Evolutionary conservation across 2,113 vertebrate genomes (phyloP).

Genomic region (Formicarius rufipectus): DNA sequence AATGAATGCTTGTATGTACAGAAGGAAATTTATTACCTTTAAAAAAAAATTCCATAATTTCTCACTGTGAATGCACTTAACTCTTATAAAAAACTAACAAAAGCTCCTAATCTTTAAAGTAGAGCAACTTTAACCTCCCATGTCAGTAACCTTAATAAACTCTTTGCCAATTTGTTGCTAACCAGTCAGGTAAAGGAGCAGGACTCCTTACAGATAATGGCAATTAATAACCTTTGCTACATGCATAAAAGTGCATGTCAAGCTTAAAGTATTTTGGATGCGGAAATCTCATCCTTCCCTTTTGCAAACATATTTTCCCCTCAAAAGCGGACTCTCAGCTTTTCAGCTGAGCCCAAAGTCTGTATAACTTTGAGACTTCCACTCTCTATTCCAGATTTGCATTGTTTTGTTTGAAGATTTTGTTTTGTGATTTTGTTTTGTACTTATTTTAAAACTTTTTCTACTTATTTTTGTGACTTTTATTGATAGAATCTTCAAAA

Average conservation of each 20-base stretch:
- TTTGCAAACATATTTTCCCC: neutral
- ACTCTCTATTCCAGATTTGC: neutral
- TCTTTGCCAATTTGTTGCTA: neutral
- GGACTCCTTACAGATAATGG: neutral
- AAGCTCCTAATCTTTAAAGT: neutral
- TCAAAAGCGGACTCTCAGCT: neutral
- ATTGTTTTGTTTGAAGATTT: neutral
- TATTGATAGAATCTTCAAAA: constrained; percentile 1
- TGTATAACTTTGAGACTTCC: neutral
- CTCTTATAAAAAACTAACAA: constrained; percentile 24
- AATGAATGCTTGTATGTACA: constrained; percentile 11
- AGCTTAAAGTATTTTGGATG: neutral
- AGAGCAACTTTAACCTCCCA: neutral
- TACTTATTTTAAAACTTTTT: neutral
- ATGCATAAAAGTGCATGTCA: neutral
- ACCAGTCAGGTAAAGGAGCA: neutral
- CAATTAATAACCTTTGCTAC: neutral
- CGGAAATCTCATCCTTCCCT: neutral
- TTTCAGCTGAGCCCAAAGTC: neutral
- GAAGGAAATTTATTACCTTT: neutral
- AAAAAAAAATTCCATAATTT: constrained; percentile 1
- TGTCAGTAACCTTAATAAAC: constrained; percentile 11
- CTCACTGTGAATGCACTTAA: neutral
- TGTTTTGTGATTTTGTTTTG: neutral
- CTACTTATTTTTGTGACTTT: neutral